A percentile compares a stretch with the other conserved stretches of the same genome.
phyloP scores from a whole-genome alignment of 2,113 vertebrate genomes.

The Sinocyclocheilus maitianheensis region DNA sequence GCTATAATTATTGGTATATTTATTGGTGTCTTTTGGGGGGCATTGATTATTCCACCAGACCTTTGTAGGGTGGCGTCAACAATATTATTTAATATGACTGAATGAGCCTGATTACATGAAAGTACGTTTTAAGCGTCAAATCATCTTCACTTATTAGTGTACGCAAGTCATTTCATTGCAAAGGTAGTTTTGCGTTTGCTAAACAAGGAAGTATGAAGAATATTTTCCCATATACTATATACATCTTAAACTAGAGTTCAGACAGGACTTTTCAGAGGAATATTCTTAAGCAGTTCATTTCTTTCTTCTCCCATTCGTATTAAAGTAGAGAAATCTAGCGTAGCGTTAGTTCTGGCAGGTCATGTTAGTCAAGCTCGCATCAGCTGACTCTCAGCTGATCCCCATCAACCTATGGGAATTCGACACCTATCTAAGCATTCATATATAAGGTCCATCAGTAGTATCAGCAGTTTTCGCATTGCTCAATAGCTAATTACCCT shows the following conservation, averaged over 20 bases:
- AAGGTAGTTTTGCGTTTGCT: too few species aligned
- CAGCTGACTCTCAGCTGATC: too few species aligned
- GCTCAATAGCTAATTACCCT: too few species aligned
- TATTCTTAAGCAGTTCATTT: neutral
- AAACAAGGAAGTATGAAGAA: neutral
- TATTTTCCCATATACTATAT: neutral
- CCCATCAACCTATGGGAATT: too few species aligned
- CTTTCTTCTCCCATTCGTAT: neutral
- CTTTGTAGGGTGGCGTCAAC: neutral
- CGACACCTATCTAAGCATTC: too few species aligned
- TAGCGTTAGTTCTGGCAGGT: too few species aligned
- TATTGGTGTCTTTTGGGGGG: neutral
- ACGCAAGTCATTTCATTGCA: neutral
- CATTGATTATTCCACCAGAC: too few species aligned
- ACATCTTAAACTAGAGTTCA: neutral
- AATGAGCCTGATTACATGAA: neutral
- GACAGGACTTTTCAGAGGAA: neutral
- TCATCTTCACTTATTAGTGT: neutral
- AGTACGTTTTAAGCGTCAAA: neutral
- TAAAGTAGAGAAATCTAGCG: too few species aligned
- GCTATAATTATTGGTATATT: neutral
- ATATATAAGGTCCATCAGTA: too few species aligned
- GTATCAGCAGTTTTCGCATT: too few species aligned
- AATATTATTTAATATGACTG: neutral
- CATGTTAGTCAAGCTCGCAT: too few species aligned